These are phyloP conservation scores for Furcula furcula DNA, from an alignment of 2,888 invertebrate species.

Conservation along the genomic window DNA sequence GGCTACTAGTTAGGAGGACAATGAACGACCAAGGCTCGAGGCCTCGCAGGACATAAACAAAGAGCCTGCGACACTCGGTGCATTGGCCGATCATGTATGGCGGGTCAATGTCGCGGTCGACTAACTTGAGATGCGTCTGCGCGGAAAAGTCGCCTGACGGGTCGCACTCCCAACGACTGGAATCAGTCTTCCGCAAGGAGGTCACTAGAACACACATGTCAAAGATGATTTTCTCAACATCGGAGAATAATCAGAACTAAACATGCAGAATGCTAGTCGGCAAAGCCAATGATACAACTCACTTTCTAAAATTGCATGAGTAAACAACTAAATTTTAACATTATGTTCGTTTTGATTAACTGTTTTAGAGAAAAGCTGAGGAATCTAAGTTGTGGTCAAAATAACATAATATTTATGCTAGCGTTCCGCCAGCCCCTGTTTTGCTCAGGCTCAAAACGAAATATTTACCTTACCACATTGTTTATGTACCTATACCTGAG, in stretches of 20 bases:
- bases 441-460: no score
- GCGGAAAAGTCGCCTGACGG: slow-evolving; percentile 63
- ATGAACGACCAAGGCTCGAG: slow-evolving; percentile 46
- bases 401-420: no score
- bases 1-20: slow-evolving; percentile 37
- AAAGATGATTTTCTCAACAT: slow-evolving; percentile 26
- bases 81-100: slow-evolving; percentile 75
- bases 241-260: no score
- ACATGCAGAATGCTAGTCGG: no score
- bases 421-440: no score
- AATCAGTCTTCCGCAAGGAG: slow-evolving; percentile 60
- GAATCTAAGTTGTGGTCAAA: slow-evolving; percentile 8
- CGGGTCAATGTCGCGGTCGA: slow-evolving; percentile 79
- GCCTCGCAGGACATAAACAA: slow-evolving; percentile 75
- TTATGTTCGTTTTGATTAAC: no score
- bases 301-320: no score
- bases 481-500: no score
- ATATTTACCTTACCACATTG: no score
- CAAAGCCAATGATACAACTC: no score
- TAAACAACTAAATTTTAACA: no score
- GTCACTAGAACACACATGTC: slow-evolving; percentile 58
- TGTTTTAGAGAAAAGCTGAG: slow-evolving; percentile 14
- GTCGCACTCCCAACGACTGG: slow-evolving; percentile 47
- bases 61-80: slow-evolving; percentile 77
- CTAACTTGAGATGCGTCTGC: slow-evolving; percentile 64